These are phyloP conservation scores for Cranoglanis bouderius DNA, from an alignment of 2,113 vertebrate species.

Conservation along the genomic window DNA sequence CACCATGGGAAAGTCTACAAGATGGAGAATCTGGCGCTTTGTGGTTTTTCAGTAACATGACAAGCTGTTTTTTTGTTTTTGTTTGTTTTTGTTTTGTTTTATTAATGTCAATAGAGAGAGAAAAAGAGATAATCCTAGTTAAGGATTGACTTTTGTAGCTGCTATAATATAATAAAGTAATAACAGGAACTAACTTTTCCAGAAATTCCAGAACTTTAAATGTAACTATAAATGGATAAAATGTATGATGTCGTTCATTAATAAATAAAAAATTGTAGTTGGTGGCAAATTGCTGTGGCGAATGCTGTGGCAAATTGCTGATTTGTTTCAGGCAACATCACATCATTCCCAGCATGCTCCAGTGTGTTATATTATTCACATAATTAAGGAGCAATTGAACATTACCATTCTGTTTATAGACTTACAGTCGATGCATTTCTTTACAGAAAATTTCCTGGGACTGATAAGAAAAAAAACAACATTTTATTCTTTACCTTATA, in stretches of 20 bases:
- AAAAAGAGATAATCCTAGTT: too few species aligned
- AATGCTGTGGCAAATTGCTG: too few species aligned
- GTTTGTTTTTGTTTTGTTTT: neutral
- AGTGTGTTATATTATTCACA: neutral
- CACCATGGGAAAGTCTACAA: neutral
- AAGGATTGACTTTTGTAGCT: neutral
- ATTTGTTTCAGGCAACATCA: neutral
- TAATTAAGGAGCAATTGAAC: neutral
- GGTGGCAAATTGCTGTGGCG: neutral
- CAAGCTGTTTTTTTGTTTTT: neutral
- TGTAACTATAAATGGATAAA: neutral
- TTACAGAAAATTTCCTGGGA: neutral
- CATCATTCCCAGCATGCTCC: neutral
- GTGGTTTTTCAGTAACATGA: neutral
- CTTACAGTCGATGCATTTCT: neutral
- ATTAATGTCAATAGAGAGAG: neutral
- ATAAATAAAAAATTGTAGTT: neutral
- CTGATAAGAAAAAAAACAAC: neutral
- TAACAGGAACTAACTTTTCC: neutral
- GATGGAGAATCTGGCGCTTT: neutral
- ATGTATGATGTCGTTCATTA: neutral
- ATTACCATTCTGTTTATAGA: neutral
- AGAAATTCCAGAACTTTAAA: neutral
- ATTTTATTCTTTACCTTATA: neutral
- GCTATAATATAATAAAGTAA: neutral